A percentile compares a stretch with the other conserved stretches of the same genome.
These are phyloP conservation scores for Lepidurus packardi DNA, from an alignment of 1,140 invertebrate genomes.

Conservation along the genomic window DNA sequence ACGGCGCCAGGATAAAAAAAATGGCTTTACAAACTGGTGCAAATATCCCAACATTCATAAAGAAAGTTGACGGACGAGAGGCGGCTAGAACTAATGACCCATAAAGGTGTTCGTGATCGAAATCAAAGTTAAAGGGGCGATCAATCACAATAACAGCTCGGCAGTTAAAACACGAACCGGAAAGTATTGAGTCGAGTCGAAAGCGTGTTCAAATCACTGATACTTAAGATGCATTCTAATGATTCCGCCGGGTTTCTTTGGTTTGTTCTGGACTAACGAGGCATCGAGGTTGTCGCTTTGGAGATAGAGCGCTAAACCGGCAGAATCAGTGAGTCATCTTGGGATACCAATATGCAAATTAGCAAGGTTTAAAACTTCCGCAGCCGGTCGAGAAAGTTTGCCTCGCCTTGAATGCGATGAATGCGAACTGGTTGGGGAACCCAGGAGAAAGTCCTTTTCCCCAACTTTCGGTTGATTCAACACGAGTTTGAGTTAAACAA, in stretches of 20 bases:
- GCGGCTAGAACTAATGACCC: neutral
- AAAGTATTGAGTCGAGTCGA: neutral
- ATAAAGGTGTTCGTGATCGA: neutral
- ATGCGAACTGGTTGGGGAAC: neutral
- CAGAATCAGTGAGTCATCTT: slow-evolving; percentile 15
- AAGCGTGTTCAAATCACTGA: too few relatives aligned
- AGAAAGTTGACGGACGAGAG: neutral
- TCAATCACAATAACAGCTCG: neutral
- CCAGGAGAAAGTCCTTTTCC: slow-evolving; percentile 1
- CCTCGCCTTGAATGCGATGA: neutral
- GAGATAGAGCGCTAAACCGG: neutral
- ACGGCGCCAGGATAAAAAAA: too few relatives aligned
- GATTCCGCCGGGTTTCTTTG: neutral
- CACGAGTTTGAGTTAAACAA: neutral
- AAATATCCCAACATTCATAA: neutral
- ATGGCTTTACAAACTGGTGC: neutral
- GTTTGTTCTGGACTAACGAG: neutral
- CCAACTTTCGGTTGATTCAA: slow-evolving; percentile 5
- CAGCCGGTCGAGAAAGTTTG: neutral
- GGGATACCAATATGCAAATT: neutral
- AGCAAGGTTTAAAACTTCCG: neutral
- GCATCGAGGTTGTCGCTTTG: neutral
- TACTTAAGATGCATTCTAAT: neutral
- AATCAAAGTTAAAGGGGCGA: neutral
- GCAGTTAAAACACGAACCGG: neutral